Conservation (phyloP, 2,888 invertebrate species). For the Nomada fabriciana region DNA sequence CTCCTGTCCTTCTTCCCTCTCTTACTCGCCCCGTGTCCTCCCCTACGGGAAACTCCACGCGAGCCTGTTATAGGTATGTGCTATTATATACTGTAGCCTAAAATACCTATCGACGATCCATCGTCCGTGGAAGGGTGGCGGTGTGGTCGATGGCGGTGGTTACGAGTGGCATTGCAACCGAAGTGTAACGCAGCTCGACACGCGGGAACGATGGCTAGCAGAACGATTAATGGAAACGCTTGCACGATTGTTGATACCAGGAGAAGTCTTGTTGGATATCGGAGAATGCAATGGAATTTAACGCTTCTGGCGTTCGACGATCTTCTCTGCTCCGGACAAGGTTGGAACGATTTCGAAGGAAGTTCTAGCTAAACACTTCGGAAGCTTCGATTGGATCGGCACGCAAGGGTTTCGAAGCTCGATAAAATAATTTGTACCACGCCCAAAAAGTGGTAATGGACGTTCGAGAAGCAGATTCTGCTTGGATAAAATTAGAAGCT, state of each 20-base stretch:
- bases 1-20: conserved; percentile 79
- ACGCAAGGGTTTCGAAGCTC: neutral
- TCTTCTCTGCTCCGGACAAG: no score
- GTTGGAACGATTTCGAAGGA: no score
- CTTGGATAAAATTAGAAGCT: neutral
- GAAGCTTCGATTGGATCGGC: neutral
- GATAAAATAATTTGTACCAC: neutral
- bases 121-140: conserved; percentile 66
- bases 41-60: conserved; percentile 52
- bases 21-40: conserved; percentile 51
- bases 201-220: conserved; percentile 4
- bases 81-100: conserved; percentile 73
- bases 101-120: conserved; percentile 75
- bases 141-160: conserved; percentile 42
- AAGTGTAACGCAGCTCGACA: conserved; percentile 59
- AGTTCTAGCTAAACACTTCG: neutral
- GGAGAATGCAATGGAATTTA: neutral
- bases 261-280: neutral
- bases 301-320: neutral
- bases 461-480: neutral
- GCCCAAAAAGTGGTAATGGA: neutral
- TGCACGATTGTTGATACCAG: neutral
- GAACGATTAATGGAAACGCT: conserved; percentile 26
- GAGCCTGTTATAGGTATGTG: conserved; percentile 71
- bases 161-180: conserved; percentile 60